These are phyloP conservation scores for Nematostella vectensis DNA, from an alignment of 92 coral and sea anemone species.

Conservation along the genomic window DNA sequence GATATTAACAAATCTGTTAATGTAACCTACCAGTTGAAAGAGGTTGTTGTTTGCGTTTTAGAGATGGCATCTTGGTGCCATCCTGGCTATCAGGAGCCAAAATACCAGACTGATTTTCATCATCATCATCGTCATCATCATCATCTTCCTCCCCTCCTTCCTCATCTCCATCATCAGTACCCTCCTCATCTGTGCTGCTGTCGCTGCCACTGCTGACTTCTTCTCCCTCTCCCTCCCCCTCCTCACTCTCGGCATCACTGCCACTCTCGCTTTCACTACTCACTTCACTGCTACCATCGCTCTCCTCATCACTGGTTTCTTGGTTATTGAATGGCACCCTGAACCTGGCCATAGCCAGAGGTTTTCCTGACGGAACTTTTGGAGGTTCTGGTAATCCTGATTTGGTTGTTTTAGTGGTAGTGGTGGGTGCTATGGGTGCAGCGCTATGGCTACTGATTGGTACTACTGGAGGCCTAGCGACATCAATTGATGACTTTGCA, in stretches of 20 bases:
- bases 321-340: constrained; percentile 58
- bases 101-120: constrained; percentile 24
- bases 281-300: constrained; percentile 69
- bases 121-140: constrained; percentile 58
- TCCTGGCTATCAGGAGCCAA: too few species aligned
- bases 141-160: constrained; percentile 51
- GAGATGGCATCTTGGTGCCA: too few species aligned
- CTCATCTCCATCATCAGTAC: constrained; percentile 59
- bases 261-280: constrained; percentile 76
- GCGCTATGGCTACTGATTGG: neutral
- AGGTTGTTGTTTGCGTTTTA: neutral
- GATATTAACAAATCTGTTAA: too few species aligned
- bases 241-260: constrained; percentile 65
- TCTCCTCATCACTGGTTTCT: constrained; percentile 90
- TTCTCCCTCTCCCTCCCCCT: constrained; percentile 46
- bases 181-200: constrained; percentile 65
- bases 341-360: constrained; percentile 80
- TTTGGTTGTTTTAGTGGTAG: constrained; percentile 8
- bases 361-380: constrained; percentile 66
- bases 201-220: constrained; percentile 49
- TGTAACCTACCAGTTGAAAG: neutral
- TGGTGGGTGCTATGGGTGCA: neutral
- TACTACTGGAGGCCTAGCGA: neutral
- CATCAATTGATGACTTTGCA: too few species aligned
- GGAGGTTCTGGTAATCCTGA: constrained; percentile 27